These are phyloP conservation scores for Catagonus wagneri DNA, from an alignment of 2,113 vertebrate genomes.

Conservation along the genomic window DNA sequence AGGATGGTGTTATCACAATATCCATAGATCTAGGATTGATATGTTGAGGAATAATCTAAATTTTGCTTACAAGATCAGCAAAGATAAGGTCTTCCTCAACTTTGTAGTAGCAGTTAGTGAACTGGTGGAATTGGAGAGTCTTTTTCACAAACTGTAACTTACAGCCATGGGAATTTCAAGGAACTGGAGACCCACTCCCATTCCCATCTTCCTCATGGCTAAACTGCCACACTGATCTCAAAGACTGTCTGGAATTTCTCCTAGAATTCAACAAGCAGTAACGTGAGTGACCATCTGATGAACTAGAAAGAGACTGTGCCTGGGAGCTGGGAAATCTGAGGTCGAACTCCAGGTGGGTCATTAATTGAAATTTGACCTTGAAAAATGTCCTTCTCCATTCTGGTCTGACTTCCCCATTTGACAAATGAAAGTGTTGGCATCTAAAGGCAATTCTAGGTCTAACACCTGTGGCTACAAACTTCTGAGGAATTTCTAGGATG, in stretches of 20 bases:
- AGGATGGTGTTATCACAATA: background rate
- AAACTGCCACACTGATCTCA: background rate
- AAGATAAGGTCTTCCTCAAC: background rate
- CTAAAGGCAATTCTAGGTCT: background rate
- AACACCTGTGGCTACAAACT: background rate
- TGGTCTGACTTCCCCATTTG: background rate
- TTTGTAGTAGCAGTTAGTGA: background rate
- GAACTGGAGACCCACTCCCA: background rate
- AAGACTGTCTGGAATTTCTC: background rate
- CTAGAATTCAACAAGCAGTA: background rate
- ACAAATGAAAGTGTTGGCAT: background rate
- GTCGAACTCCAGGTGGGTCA: background rate
- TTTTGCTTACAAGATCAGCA: background rate
- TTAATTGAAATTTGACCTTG: conserved; percentile 53
- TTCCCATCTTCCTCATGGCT: fast-evolving
- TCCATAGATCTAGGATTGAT: background rate
- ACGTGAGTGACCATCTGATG: background rate
- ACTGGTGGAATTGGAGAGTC: background rate
- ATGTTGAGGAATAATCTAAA: background rate
- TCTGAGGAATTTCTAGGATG: background rate
- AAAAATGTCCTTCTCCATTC: background rate
- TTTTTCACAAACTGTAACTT: background rate
- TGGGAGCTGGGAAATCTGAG: background rate
- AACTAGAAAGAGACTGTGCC: background rate
- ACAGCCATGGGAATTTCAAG: background rate